A percentile compares a stretch with the other conserved stretches of the same genome.
phyloP scores from a whole-genome alignment of 2,797 vertebrate species.

The Champsocephalus gunnari region DNA sequence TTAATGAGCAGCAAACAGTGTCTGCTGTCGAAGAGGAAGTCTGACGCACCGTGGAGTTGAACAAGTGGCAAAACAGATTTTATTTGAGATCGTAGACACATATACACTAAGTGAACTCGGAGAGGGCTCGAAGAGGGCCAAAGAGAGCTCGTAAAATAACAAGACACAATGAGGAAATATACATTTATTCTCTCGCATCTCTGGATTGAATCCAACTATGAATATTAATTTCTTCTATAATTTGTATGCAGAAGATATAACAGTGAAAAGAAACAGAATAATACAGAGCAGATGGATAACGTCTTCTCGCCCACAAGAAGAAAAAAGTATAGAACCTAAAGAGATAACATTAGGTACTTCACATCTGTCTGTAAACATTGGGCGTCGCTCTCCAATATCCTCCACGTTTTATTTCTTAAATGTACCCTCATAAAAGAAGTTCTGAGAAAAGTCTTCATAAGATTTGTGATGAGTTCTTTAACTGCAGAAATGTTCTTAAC shows the following conservation, averaged over 20 bases:
- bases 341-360: not conserved
- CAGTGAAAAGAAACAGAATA: not conserved
- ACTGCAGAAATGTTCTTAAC: too few species aligned
- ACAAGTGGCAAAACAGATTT: not conserved
- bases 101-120: not conserved
- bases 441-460: too few species aligned
- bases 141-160: not conserved
- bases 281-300: constrained; percentile 2
- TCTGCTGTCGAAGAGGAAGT: not conserved
- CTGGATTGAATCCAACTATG: constrained; percentile 21
- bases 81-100: not conserved
- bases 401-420: too few species aligned
- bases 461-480: too few species aligned
- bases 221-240: constrained; percentile 48
- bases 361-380: too few species aligned
- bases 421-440: too few species aligned
- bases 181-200: not conserved
- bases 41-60: not conserved
- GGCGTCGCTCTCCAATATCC: too few species aligned
- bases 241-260: not conserved
- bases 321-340: not conserved
- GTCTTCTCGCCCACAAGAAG: not conserved
- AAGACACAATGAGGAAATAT: not conserved
- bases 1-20: constrained; percentile 27
- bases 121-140: not conserved